Evolutionary conservation across 2,797 vertebrate species (phyloP).

Genomic region (Alcedo quadribrachys): DNA sequence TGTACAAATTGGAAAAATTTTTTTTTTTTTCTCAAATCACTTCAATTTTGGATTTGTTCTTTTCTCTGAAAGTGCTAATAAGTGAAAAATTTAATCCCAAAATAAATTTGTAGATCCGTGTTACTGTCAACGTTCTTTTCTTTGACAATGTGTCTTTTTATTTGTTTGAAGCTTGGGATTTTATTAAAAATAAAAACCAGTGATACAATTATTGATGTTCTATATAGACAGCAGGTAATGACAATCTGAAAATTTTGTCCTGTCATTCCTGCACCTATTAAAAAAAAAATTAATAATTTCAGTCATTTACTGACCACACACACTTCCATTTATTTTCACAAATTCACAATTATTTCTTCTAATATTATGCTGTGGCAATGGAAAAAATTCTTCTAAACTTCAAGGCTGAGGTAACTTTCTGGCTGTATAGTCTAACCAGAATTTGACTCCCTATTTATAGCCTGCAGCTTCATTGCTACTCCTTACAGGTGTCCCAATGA

Average conservation of each 20-base stretch:
- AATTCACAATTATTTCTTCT: background rate
- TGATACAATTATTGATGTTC: background rate
- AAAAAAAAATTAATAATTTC: background rate
- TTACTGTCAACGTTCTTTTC: background rate
- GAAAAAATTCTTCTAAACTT: background rate
- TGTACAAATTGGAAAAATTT: background rate
- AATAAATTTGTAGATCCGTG: background rate
- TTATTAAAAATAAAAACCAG: background rate
- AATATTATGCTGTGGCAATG: background rate
- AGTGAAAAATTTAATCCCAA: background rate
- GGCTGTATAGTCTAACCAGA: background rate
- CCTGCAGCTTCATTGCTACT: rapidly evolving
- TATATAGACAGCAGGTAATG: background rate
- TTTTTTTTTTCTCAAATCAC: background rate
- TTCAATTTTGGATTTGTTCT: background rate
- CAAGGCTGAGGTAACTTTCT: background rate
- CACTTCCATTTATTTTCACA: background rate
- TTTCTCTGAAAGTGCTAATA: background rate
- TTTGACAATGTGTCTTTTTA: background rate
- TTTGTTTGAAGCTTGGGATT: background rate
- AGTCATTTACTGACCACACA: background rate
- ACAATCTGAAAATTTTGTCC: background rate
- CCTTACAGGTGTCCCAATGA: background rate
- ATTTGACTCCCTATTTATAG: background rate
- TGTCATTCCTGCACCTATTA: background rate